These are phyloP conservation scores for Eucera pruinosa DNA, from an alignment of 2,888 invertebrate genomes.

Conservation along the genomic window DNA sequence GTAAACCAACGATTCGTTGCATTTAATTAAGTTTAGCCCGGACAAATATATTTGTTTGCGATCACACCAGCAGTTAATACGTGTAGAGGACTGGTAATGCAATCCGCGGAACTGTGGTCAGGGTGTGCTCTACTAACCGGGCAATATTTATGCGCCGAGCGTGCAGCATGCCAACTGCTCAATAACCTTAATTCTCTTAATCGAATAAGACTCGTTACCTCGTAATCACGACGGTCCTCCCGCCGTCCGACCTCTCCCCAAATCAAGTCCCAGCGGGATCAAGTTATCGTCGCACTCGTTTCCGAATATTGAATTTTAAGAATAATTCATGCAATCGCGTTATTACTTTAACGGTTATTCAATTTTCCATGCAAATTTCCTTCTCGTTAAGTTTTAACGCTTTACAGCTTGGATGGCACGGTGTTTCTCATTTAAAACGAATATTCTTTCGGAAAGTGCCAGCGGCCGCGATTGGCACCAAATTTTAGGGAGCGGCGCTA, in stretches of 20 bases:
- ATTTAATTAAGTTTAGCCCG: slow-evolving; percentile 52
- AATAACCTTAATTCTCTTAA: slow-evolving; percentile 54
- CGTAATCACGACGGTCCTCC: slow-evolving; percentile 14
- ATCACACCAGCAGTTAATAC: slow-evolving; percentile 42
- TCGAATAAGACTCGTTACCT: slow-evolving; percentile 44
- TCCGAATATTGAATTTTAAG: too few relatives aligned
- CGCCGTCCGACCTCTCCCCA: too few relatives aligned
- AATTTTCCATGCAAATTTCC: too few relatives aligned
- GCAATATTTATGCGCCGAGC: slow-evolving; percentile 50
- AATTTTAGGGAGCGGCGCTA: too few relatives aligned
- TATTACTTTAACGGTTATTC: too few relatives aligned
- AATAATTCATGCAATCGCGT: neutral
- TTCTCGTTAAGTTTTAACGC: too few relatives aligned
- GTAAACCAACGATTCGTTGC: slow-evolving; percentile 19
- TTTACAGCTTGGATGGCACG: too few relatives aligned
- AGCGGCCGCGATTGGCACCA: too few relatives aligned
- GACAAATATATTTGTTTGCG: slow-evolving; percentile 57
- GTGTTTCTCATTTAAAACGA: too few relatives aligned
- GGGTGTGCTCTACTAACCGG: slow-evolving; percentile 35
- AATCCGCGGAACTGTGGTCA: slow-evolving; percentile 39
- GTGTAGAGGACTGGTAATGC: slow-evolving; percentile 28
- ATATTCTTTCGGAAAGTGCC: too few relatives aligned
- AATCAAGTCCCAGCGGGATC: slow-evolving; percentile 11
- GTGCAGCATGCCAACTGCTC: slow-evolving; percentile 27
- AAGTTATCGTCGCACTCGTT: neutral